These are phyloP conservation scores for Coregonus suidteri DNA, from an alignment of 2,797 vertebrate species.

Conservation along the genomic window DNA sequence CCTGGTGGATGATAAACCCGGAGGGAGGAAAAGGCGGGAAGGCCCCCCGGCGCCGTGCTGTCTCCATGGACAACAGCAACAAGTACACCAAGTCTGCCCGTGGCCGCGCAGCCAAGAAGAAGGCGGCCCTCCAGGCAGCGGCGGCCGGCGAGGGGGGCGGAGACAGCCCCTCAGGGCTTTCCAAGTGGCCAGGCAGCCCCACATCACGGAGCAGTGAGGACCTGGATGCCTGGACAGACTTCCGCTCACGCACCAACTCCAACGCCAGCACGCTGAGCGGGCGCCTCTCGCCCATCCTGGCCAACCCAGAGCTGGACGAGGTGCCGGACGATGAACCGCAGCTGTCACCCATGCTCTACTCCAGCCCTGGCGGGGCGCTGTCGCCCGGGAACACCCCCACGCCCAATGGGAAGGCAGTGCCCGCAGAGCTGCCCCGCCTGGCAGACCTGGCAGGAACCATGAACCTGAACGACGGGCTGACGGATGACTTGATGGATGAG, in stretches of 20 bases:
- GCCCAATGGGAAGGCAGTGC: conserved; percentile 71
- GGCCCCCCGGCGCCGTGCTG: conserved; percentile 91
- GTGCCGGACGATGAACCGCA: conserved; percentile 91
- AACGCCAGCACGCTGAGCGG: conserved; percentile 97
- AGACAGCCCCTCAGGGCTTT: conserved; percentile 87
- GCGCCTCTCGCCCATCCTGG: conserved; percentile 93
- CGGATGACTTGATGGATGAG: conserved; percentile 94
- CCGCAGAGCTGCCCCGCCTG: conserved; percentile 88
- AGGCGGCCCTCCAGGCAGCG: conserved; percentile 89
- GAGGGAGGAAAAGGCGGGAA: conserved; percentile 97
- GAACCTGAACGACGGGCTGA: conserved; percentile 95
- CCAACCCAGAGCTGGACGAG: conserved; percentile 91
- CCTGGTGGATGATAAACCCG: conserved; percentile 99
- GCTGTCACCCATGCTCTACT: conserved; percentile 95
- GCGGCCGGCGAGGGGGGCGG: conserved; percentile 75
- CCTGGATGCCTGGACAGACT: conserved; percentile 95
- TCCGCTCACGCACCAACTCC: conserved; percentile 96
- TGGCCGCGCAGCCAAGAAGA: conserved; percentile 96
- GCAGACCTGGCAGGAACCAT: conserved; percentile 96
- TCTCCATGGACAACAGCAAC: conserved; percentile 99
- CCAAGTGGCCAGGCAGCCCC: conserved; percentile 96
- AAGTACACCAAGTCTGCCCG: conserved; percentile 97
- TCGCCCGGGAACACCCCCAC: conserved; percentile 75
- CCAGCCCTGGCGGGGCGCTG: conserved; percentile 84
- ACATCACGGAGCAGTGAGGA: conserved; percentile 96